A percentile compares a stretch with the other conserved stretches of the same genome.
Conservation (phyloP, 2,797 vertebrate species). For the Heteromormyrus szaboi region DNA sequence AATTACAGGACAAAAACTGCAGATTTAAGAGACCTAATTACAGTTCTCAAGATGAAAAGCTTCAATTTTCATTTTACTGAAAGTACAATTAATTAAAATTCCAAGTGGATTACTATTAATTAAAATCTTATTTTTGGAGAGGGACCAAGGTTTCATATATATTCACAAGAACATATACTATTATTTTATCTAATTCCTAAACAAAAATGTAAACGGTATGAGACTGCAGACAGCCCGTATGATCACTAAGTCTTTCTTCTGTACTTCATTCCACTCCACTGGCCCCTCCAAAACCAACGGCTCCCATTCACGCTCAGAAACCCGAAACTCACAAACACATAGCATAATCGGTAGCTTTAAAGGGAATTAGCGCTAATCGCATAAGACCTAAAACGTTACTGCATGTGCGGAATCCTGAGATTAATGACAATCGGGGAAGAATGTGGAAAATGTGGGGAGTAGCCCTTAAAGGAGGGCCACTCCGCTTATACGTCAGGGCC, state of each 20-base stretch:
- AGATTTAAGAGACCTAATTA: not conserved
- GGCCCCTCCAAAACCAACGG: not conserved
- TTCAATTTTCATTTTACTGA: not conserved
- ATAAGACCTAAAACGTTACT: slow-evolving; percentile 44
- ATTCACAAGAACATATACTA: not conserved
- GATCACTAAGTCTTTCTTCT: not conserved
- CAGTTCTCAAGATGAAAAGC: not conserved
- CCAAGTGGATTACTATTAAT: slow-evolving; percentile 1
- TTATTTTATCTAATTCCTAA: not conserved
- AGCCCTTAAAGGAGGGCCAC: not conserved
- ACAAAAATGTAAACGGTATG: not conserved
- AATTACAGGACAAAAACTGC: not conserved
- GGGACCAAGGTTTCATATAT: not conserved
- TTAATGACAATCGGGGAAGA: slow-evolving; percentile 39
- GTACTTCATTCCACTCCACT: not conserved
- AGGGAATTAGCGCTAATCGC: slow-evolving; percentile 40
- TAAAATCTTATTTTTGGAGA: not conserved
- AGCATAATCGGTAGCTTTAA: slow-evolving; percentile 51
- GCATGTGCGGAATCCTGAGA: slow-evolving; percentile 43
- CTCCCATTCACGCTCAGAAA: slow-evolving; percentile 21
- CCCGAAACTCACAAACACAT: slow-evolving; percentile 28
- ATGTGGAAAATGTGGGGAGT: slow-evolving; percentile 35
- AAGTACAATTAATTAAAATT: slow-evolving; percentile 4
- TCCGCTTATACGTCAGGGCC: not conserved
- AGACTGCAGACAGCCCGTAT: not conserved